Conservation (phyloP, 2,888 invertebrate genomes). For the Tipula vernalis region DNA sequence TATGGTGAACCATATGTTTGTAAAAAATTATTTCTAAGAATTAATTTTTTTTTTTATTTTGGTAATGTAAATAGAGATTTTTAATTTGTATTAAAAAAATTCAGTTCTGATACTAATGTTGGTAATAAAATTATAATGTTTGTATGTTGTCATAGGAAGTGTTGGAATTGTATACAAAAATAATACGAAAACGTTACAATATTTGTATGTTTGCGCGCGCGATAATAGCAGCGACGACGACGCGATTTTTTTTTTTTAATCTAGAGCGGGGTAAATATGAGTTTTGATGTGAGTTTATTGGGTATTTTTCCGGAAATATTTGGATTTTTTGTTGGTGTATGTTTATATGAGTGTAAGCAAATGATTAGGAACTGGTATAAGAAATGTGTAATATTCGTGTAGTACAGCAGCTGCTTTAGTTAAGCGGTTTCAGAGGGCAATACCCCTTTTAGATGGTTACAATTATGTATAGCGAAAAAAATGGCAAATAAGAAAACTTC, state of each 20-base stretch:
- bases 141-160: conserved; percentile 1
- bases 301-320: background rate
- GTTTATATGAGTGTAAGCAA: background rate
- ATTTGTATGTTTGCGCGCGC: background rate
- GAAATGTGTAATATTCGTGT: background rate
- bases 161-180: background rate
- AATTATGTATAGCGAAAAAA: no score
- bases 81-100: background rate
- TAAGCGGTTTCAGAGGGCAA: background rate
- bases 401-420: background rate
- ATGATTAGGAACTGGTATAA: background rate
- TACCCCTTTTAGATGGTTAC: background rate
- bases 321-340: background rate
- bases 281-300: background rate
- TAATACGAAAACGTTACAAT: background rate
- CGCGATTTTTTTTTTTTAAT: background rate
- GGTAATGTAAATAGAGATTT: background rate
- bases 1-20: background rate
- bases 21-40: background rate
- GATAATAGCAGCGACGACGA: background rate
- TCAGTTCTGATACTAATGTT: background rate
- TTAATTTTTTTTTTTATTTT: background rate
- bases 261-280: background rate
- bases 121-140: background rate
- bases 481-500: no score